phyloP scores from a whole-genome alignment of 37 sponge, comb jelly and placozoan species.

The Crambe crambe region DNA sequence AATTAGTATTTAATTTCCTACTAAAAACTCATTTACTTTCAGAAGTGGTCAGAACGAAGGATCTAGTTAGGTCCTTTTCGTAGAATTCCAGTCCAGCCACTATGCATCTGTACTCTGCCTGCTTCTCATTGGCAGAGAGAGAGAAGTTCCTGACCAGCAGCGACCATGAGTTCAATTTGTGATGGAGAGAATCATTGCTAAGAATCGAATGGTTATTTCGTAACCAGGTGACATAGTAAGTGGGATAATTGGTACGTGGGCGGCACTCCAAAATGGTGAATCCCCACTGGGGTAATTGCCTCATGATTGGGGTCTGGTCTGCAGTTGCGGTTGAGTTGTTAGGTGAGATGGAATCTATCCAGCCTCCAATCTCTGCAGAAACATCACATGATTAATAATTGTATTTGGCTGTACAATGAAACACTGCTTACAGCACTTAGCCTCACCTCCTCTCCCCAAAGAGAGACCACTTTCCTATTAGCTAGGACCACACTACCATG shows the following conservation, averaged over 20 bases:
- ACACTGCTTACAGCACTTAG: no score
- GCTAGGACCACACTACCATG: no score
- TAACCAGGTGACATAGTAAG: neutral
- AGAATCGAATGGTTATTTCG: neutral
- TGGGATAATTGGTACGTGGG: conserved; percentile 9
- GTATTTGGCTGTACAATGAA: no score
- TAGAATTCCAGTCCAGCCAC: neutral
- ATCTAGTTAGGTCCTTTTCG: neutral
- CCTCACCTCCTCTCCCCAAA: no score
- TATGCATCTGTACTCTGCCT: neutral
- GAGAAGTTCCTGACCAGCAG: neutral
- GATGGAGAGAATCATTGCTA: neutral
- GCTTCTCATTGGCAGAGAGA: neutral
- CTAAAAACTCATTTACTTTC: no score
- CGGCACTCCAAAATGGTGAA: conserved; percentile 1
- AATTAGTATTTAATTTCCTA: no score
- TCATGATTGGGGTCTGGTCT: neutral
- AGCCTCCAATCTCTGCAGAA: neutral
- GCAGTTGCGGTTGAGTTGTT: neutral
- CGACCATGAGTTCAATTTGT: neutral
- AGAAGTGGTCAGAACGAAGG: neutral
- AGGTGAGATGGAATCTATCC: neutral
- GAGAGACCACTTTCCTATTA: no score
- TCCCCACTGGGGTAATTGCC: neutral
- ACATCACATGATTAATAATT: neutral